Evolutionary conservation across 2,888 invertebrate genomes (phyloP).

Genomic region (Meghimatium bilineatum): DNA sequence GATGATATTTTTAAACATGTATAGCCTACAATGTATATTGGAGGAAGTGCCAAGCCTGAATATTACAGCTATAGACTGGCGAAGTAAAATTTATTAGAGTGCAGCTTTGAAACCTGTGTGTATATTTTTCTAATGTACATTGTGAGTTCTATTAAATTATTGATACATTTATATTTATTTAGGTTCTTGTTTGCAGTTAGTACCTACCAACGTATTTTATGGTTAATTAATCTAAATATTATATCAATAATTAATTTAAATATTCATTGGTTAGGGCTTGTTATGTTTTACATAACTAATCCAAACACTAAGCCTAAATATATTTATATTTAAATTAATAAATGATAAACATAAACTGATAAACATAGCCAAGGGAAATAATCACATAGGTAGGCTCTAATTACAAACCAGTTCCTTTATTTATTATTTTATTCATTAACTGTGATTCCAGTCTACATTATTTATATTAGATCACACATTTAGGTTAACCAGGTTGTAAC

Average conservation of each 20-base stretch:
- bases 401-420: no score
- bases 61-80: neutral
- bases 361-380: no score
- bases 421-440: slow-evolving; percentile 12
- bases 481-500: neutral
- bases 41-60: neutral
- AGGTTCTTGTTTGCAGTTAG: no score
- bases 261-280: no score
- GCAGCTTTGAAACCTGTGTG: slow-evolving; percentile 24
- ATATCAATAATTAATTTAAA: no score
- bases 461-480: slow-evolving; percentile 29
- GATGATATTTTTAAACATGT: slow-evolving; percentile 2
- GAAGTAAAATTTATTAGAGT: neutral
- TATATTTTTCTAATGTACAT: slow-evolving; percentile 8
- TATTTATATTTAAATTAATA: no score
- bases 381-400: no score
- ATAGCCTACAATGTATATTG: neutral
- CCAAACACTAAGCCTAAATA: no score
- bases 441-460: slow-evolving; percentile 29
- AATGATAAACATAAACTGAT: no score
- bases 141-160: slow-evolving; percentile 1
- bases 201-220: no score
- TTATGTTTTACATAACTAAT: no score
- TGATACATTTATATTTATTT: slow-evolving; percentile 11
- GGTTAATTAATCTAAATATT: no score